Evolutionary conservation across 30 jellyfish, hydroid and myxozoan genomes (phyloP).

Genomic region (Clytia hemisphaerica): DNA sequence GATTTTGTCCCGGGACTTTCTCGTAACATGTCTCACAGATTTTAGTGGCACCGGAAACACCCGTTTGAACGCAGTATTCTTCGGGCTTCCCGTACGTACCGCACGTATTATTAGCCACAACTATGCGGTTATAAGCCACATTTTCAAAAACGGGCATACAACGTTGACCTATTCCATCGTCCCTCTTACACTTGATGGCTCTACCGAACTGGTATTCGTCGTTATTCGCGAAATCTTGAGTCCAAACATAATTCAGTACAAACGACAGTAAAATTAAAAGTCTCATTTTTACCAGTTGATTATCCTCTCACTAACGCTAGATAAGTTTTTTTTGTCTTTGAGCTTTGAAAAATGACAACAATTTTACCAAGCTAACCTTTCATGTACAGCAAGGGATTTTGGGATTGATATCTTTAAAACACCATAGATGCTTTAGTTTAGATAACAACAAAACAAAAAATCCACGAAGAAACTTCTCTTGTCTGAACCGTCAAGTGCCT

Average conservation of each 20-base stretch:
- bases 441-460: not conserved
- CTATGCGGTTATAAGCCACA: constrained; percentile 71
- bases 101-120: constrained; percentile 82
- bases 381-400: too few relatives aligned
- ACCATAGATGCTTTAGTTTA: too few relatives aligned
- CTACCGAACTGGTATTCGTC: constrained; percentile 44
- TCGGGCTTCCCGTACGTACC: constrained; percentile 59
- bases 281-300: too few relatives aligned
- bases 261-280: too few relatives aligned
- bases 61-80: constrained; percentile 84
- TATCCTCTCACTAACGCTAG: too few relatives aligned
- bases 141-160: constrained; percentile 97
- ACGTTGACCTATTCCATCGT: constrained; percentile 73
- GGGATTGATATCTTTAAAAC: too few relatives aligned
- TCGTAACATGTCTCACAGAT: constrained; percentile 74
- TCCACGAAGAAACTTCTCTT: too few relatives aligned
- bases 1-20: constrained; percentile 37
- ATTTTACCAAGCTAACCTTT: too few relatives aligned
- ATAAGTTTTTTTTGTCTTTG: too few relatives aligned
- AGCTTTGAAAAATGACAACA: too few relatives aligned
- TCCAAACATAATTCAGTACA: not conserved
- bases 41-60: constrained; percentile 55
- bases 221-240: constrained; percentile 15
- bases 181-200: constrained; percentile 74
- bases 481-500: too few relatives aligned